Evolutionary conservation across 2,797 vertebrate genomes (phyloP).

Genomic region (Eleutherodactylus coqui): DNA sequence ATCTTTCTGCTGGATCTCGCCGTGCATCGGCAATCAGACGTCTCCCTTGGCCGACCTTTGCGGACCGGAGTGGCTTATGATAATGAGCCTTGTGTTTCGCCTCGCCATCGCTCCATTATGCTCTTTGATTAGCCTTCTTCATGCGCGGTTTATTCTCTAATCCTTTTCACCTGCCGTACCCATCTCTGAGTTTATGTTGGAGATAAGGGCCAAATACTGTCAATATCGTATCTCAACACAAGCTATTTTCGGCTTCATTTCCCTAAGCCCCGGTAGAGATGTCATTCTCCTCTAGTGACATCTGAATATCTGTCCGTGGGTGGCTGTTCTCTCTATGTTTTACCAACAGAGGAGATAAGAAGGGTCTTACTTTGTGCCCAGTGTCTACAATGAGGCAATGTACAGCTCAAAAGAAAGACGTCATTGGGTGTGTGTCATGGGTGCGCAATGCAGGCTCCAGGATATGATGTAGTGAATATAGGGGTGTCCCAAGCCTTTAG

Average conservation of each 20-base stretch:
- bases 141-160: conserved; percentile 12
- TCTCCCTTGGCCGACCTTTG: no score
- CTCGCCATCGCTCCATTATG: neutral
- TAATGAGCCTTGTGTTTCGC: no score
- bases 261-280: neutral
- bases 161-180: conserved; percentile 24
- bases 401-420: no score
- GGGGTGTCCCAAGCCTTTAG: no score
- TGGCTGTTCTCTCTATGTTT: neutral
- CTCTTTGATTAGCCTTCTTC: neutral
- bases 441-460: no score
- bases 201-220: conserved; percentile 23
- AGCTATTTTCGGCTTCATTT: conserved; percentile 19
- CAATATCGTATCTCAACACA: neutral
- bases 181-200: conserved; percentile 2
- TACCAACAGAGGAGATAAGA: neutral
- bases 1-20: no score
- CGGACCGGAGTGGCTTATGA: neutral
- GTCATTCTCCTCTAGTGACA: neutral
- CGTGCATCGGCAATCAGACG: neutral
- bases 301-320: neutral
- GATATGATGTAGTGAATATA: no score
- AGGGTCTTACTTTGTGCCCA: neutral
- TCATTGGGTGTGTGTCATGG: no score
- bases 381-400: neutral